Conservation (phyloP, 2,888 invertebrate genomes). For the Doris montereyensis region DNA sequence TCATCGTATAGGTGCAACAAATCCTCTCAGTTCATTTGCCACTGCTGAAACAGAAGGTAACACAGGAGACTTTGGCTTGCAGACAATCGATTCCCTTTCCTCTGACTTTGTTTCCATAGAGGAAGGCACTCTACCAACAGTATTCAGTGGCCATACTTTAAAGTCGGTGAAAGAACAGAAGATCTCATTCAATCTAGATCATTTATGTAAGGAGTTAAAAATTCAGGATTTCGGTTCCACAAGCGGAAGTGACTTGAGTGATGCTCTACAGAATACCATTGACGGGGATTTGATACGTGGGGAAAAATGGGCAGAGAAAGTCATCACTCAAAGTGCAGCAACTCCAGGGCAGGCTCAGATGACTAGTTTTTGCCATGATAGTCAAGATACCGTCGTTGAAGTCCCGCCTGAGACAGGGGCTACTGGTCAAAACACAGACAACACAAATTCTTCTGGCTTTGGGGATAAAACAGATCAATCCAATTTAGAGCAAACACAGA, state of each 20-base stretch:
- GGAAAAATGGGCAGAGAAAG: not conserved
- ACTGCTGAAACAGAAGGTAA: conserved; percentile 28
- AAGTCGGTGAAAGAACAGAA: conserved; percentile 63
- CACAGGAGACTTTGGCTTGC: conserved; percentile 42
- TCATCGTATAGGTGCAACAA: conserved; percentile 29
- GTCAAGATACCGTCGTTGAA: conserved; percentile 44
- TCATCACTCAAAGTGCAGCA: not conserved
- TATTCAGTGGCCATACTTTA: conserved; percentile 62
- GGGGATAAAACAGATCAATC: conserved; percentile 30
- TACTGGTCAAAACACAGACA: not conserved
- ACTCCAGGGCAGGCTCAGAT: not conserved
- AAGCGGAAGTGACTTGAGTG: conserved; percentile 48
- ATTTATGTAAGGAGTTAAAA: conserved; percentile 60
- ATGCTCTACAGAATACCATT: not conserved
- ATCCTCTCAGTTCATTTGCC: conserved; percentile 41
- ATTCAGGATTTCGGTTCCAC: conserved; percentile 60
- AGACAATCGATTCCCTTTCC: conserved; percentile 56
- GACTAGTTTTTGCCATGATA: conserved; percentile 43
- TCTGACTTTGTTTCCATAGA: conserved; percentile 62
- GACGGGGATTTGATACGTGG: not conserved
- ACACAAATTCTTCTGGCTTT: conserved; percentile 35
- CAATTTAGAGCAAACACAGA: conserved; percentile 32
- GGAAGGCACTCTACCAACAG: conserved; percentile 58
- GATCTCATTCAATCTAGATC: conserved; percentile 59
- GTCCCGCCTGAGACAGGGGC: conserved; percentile 36